Base-by-base conservation (phyloP, 2,888 invertebrate genomes). In the Lordiphosa fenestrarum region DNA sequence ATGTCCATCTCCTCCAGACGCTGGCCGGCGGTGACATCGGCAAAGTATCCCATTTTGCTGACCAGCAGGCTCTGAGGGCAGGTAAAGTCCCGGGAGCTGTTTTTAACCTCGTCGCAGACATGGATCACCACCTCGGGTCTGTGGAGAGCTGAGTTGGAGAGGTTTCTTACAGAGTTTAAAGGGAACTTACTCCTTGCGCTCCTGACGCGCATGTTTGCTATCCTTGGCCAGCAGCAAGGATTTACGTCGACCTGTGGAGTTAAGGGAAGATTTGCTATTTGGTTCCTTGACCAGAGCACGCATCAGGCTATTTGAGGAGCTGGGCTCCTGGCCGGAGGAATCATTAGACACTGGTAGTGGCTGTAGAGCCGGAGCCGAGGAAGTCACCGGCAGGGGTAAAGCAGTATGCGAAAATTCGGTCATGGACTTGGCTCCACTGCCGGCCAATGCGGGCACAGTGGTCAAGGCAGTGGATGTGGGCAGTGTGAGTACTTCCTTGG, bases 31-130 rank as follows among this genome's bases (percentile, higher is more conserved):
- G 95, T 95, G 3, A 96, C 95, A 85, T 96, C 95, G 7, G 96
- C 96, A 89, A 98, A 98, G 87, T 98, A 98, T 9, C 96, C 96
- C 97, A 98, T 98, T 90, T 98, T 96, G 52, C 94, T 93, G 0
- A 97, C 93, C 12, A 98, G 91, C 50, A 98, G 90, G 76, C 94
- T 94, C 87, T 97, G 95, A 0, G 96, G 94, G 85, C 98, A 98
- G 51, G 93, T 91, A 88, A 98, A 98, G 88, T 97, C 96, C 84
- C 95, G 94, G 71, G 95, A 96, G 56, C 95, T 90, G 52, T 95
- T 95, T 89, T 97, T 97, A 1, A 96, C 94, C 90, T 98, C 98
- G 86, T 98, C 98, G 83, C 96, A 97, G 0, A 98, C 98, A 87
- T 98, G 97, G 71, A 98, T 98, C 86, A 96, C 95, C 12, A 98